Percentiles rank a stretch among this genome's conserved stretches.
These are phyloP conservation scores for Arrhamphus sclerolepis DNA, from an alignment of 2,797 vertebrate genomes.

Conservation along the genomic window DNA sequence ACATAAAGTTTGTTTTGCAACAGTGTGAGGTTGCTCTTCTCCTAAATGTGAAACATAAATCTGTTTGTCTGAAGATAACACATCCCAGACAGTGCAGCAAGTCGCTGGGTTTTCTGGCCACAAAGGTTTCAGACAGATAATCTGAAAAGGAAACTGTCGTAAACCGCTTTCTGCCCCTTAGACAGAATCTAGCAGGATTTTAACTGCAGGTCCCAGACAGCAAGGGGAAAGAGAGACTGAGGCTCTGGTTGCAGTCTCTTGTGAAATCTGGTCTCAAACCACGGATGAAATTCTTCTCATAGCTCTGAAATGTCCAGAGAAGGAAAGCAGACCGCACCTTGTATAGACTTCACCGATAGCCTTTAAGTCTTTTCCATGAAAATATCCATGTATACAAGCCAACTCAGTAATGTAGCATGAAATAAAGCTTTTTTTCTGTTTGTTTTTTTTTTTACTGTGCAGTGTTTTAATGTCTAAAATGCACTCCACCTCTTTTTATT, in stretches of 20 bases:
- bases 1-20: conserved; percentile 1
- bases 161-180: conserved; percentile 59
- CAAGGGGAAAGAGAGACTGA: conserved; percentile 44
- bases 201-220: conserved; percentile 54
- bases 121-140: conserved; percentile 74
- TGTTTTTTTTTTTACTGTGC: too few species aligned
- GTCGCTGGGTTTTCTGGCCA: conserved; percentile 49
- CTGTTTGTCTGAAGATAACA: conserved; percentile 22
- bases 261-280: conserved; percentile 75
- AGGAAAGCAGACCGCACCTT: conserved; percentile 19
- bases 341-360: conserved; percentile 5
- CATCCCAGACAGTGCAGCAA: conserved; percentile 57
- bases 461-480: too few species aligned
- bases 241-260: conserved; percentile 53
- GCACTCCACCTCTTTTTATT: too few species aligned
- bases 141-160: conserved; percentile 76
- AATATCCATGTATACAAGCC: neutral
- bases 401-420: conserved; percentile 4
- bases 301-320: conserved; percentile 43
- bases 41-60: conserved; percentile 3
- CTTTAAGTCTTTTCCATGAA: conserved; percentile 5
- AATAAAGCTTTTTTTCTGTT: conserved; percentile 22
- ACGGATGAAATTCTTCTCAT: conserved; percentile 72
- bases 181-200: conserved; percentile 41
- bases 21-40: conserved; percentile 8